Evolutionary conservation across 92 coral and sea anemone species (phyloP), one percentile per base, ranked within the genome.

Genomic region (Zoanthus sociatus): DNA sequence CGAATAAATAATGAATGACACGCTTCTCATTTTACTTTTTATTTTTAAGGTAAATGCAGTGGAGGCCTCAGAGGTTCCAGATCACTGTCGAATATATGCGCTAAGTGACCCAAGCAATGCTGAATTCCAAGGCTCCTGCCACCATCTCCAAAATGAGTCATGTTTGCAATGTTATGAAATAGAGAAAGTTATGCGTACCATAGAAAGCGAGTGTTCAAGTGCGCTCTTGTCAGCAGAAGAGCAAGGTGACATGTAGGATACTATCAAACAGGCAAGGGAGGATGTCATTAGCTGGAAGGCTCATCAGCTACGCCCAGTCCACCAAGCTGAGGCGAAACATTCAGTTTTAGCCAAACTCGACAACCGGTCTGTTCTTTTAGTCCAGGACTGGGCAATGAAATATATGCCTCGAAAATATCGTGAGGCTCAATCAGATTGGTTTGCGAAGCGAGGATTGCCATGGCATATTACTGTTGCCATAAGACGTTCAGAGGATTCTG

Each of bases 381-480:
- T 88, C 18, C 21, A 67, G 72, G 72, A 67, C 31, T 67, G 72
- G 26, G 72, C 72, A 67, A 67, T 67, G 72, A 10, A 67, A 31
- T 67, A 67, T 67, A 67, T 67, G 72, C 72, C 72, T 3, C 72
- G 72, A 31, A 67, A 67, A 67, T 67, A 1, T 31, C n/a, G 72
- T 17, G 72, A 67, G 31, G 72, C 72, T 20, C 72, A 67, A 37
- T 37, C 42, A 37, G 42, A 37, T 37, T 37, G 42, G 42, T 37
- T 37, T 37, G 42, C 42, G 2, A 89, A 89, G 84, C 88, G 88
- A 9, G 91, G 88, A 13, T 78, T 83, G 84, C 92, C 92, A 66
- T 83, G 92, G 92, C 92, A 89, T 55, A 84, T 89, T 6, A 89
- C 56, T 17, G 89, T 89, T 21, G 89, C 92, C 32, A 84, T 89